phyloP scores from a whole-genome alignment of 2,888 invertebrate genomes.

The Empis stercorea region DNA sequence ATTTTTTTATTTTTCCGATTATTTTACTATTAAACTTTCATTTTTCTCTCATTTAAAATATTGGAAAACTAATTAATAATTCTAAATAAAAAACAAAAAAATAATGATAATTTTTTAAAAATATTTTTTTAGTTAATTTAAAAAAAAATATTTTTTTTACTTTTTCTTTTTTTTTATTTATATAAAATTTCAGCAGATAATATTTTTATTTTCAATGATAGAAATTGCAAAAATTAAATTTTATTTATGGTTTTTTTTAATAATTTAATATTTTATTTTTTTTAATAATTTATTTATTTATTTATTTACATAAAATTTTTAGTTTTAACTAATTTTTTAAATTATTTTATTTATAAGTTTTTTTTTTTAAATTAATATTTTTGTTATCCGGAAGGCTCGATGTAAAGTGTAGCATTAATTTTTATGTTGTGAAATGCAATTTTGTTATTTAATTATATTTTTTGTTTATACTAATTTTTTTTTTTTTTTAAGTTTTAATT shows the following conservation, averaged over 20 bases:
- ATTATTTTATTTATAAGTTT: constrained; percentile 5
- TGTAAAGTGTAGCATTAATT: neutral
- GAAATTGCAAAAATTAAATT: too few species aligned
- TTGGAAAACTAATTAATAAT: too few species aligned
- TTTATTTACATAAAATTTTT: neutral
- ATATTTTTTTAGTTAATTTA: too few species aligned
- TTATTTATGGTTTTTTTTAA: neutral
- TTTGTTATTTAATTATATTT: neutral
- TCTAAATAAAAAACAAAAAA: too few species aligned
- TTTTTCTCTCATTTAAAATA: too few species aligned
- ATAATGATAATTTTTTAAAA: constrained; percentile 1
- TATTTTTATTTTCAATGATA: neutral
- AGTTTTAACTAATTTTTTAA: neutral
- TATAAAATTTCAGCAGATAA: neutral
- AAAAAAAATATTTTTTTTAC: constrained; percentile 1
- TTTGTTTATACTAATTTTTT: neutral
- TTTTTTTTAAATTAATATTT: neutral
- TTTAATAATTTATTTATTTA: constrained; percentile 8
- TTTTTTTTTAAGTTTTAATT: neutral
- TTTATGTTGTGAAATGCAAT: neutral
- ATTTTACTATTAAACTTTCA: too few species aligned
- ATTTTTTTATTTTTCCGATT: too few species aligned
- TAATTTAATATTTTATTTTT: constrained; percentile 8
- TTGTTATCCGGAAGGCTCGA: neutral
- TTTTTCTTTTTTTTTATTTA: constrained; percentile 4